Base-by-base conservation (phyloP, 1,140 invertebrate genomes). In the Bombus picipes region DNA sequence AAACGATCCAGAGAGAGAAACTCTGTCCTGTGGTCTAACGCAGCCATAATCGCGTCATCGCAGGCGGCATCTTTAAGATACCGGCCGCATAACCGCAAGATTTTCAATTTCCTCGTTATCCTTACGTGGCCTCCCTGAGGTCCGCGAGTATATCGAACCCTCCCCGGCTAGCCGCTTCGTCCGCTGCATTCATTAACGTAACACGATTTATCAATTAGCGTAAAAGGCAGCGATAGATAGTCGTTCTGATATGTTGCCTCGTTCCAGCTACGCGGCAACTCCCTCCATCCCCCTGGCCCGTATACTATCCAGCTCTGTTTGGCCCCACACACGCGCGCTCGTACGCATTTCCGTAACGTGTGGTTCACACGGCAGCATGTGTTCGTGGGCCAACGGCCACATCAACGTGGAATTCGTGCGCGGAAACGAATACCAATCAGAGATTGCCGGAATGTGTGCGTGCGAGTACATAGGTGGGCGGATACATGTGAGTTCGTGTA, bases 161-260 rank as follows among this genome's bases (percentile, higher is more conserved):
- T 79, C 74, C 78, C 85, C 39, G 70, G 57, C 59, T 47, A 74
- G 77, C 47, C 83, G 65, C 80, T 77, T 77, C 62, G 82, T 88
- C 87, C 89, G 90, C 88, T 92, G 86, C 92, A 95, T 95, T 95
- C 94, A 95, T 95, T 95, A 95, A 94, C 93, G 94, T 92, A 94
- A 95, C 94, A 95, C 94, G 94, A 95, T 95, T 95, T 95, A 95
- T 95, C 94, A 95, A 95, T 95, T 95, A 95, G 93, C 94, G 94
- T 95, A 94, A 95, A 95, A 95, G 94, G 94, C 93, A 93, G 91
- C 94, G 92, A 95, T 95, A 95, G 94, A 95, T 94, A 94, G 94
- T 94, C 93, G 93, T 93, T 91, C 93, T 93, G 94, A 95, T 95
- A 94, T 92, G 93, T 94, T 92, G 92, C 87, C 89, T 85, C 90